Evolutionary conservation across 2,113 vertebrate genomes (phyloP).

Genomic region (Sinosuthora webbiana): DNA sequence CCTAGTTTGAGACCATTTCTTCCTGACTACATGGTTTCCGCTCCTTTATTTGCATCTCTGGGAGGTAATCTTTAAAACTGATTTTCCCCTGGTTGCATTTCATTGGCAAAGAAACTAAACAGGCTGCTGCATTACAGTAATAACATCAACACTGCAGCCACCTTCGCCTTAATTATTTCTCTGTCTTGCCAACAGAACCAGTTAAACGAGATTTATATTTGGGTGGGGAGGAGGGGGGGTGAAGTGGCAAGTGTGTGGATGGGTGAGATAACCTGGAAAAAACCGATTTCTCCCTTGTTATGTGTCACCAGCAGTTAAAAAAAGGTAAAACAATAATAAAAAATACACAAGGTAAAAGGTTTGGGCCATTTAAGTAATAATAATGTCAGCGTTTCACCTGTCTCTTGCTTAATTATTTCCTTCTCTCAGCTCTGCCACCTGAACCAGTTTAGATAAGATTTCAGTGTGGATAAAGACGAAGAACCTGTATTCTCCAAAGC

Average conservation of each 20-base stretch:
- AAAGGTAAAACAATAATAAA: neutral
- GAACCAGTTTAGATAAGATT: slow-evolving; percentile 73
- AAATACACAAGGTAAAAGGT: slow-evolving; percentile 41
- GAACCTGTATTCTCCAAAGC: slow-evolving; percentile 11
- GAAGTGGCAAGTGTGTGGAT: neutral
- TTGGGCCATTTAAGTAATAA: slow-evolving; percentile 68
- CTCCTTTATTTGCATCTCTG: slow-evolving; percentile 54
- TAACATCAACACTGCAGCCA: slow-evolving; percentile 65
- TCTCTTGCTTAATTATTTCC: slow-evolving; percentile 68
- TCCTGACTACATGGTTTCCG: slow-evolving; percentile 30
- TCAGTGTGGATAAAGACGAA: slow-evolving; percentile 21
- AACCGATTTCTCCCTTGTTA: neutral
- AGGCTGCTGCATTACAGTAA: slow-evolving; percentile 67
- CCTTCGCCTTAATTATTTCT: slow-evolving; percentile 76
- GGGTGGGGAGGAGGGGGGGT: neutral
- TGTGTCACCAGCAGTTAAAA: neutral
- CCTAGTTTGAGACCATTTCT: slow-evolving; percentile 53
- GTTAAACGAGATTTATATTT: slow-evolving; percentile 71
- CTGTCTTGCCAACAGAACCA: slow-evolving; percentile 64
- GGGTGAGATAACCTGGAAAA: slow-evolving; percentile 44
- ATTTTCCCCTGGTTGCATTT: slow-evolving; percentile 70
- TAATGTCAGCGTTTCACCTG: slow-evolving; percentile 66
- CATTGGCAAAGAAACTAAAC: slow-evolving; percentile 66
- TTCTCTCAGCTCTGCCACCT: slow-evolving; percentile 55
- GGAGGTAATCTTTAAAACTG: slow-evolving; percentile 71